Percentiles rank a stretch among this genome's conserved stretches.
phyloP scores from a whole-genome alignment of 2,888 invertebrate species.

The Thalpophila matura region DNA sequence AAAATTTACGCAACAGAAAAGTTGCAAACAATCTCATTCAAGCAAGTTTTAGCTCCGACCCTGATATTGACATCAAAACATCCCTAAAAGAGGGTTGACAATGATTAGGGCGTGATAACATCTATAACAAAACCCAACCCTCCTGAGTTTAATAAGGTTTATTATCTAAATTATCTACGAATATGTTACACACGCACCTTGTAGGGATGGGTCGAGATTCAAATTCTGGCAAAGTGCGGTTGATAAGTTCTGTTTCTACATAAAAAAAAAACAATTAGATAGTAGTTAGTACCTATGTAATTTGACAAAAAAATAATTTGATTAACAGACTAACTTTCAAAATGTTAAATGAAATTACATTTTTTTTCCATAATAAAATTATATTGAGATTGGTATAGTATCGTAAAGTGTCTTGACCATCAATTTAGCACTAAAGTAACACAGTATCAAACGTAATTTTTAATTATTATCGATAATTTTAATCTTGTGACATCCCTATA shows the following conservation, averaged over 20 bases:
- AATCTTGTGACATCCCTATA: slow-evolving; percentile 31
- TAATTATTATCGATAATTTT: neutral
- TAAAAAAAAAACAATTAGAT: too few species aligned
- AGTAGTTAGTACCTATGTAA: too few species aligned
- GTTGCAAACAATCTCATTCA: slow-evolving; percentile 46
- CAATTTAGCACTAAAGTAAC: too few species aligned
- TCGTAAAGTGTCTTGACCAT: too few species aligned
- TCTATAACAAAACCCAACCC: slow-evolving; percentile 66
- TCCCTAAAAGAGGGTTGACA: slow-evolving; percentile 58
- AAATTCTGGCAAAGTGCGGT: slow-evolving; percentile 9
- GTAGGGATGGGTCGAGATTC: slow-evolving; percentile 43
- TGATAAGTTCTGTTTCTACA: too few species aligned
- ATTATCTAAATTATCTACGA: slow-evolving; percentile 73
- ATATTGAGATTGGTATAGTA: too few species aligned
- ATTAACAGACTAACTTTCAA: too few species aligned
- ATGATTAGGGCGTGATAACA: slow-evolving; percentile 69
- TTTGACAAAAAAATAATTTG: too few species aligned
- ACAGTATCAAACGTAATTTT: too few species aligned
- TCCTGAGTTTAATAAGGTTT: slow-evolving; percentile 64
- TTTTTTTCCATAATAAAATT: too few species aligned
- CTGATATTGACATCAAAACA: slow-evolving; percentile 65
- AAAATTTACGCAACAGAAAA: slow-evolving; percentile 52
- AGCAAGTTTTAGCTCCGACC: slow-evolving; percentile 39
- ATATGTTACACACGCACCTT: slow-evolving; percentile 59
- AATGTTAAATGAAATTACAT: too few species aligned